Base-by-base conservation (phyloP, 1,140 invertebrate species). In the Anoplophora glabripennis region DNA sequence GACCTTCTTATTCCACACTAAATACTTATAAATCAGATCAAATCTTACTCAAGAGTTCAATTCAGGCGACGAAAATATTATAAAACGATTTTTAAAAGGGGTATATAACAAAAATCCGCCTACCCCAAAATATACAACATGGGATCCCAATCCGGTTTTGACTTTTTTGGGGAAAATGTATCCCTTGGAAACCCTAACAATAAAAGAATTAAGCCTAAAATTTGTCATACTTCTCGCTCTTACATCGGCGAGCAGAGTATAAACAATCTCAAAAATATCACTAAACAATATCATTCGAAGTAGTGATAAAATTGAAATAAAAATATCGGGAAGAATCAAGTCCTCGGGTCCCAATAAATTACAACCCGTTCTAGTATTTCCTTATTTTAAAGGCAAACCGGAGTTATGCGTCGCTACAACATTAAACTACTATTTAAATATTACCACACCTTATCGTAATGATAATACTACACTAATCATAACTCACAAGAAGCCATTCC, bases 61-160 rank as follows among this genome's bases (percentile, higher is more conserved):
- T n/a, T 4, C 14, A 44, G 8, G 41, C 18, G 41, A 44, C 9
- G 14, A 44, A n/a, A 44, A 12, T n/a, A n/a, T 44, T 15, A 44
- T 44, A 9, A 44, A 44, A 44, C 41, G 41, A 44, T 44, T 37
- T 37, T 37, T n/a, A 37, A 37, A 37, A 37, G n/a, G 36, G n/a
- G 36, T 37, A 37, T 37, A 7, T n/a, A 37, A 37, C 7, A 37
- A 8, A 8, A 7, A n/a, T 37, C 36, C 36, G n/a, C 36, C 7
- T 8, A 37, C 7, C 7, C 41, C 41, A 0, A 44, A 44, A 14
- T 44, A 44, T 44, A 11, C 41, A n/a, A 44, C 41, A 15, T 44
- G 41, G 41, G 18, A 9, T 44, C 41, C 41, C 9, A 17, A 44
- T n/a, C 41, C 41, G 10, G 14, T 44, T n/a, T 44, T 44, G 12